Evolutionary conservation across 1,140 invertebrate species (phyloP).

Genomic region (Teleopsis dalmanni): DNA sequence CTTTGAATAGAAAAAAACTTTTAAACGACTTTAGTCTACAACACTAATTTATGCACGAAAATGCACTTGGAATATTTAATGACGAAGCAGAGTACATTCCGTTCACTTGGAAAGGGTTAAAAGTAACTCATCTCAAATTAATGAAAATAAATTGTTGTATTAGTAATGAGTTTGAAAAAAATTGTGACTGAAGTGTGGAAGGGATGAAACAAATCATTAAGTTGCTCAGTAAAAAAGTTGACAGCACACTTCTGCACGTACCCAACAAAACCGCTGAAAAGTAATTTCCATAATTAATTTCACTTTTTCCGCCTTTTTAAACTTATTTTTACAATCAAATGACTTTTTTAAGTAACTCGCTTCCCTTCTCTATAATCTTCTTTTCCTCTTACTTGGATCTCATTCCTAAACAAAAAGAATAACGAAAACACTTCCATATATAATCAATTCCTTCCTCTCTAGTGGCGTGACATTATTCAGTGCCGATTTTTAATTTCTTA

Average conservation of each 20-base stretch:
- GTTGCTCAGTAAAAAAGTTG: conserved; percentile 2
- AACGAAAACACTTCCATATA: too few relatives aligned
- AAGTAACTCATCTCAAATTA: conserved; percentile 32
- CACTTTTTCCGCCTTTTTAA: conserved; percentile 22
- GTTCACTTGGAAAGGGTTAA: conserved; percentile 7
- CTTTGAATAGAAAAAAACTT: too few relatives aligned
- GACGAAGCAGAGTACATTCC: conserved; percentile 14
- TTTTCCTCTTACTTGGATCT: too few relatives aligned
- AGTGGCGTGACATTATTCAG: too few relatives aligned
- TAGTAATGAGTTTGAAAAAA: neutral
- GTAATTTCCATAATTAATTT: conserved; percentile 45
- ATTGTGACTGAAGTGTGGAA: neutral
- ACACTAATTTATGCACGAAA: neutral
- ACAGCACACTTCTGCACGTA: too few relatives aligned
- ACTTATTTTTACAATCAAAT: conserved; percentile 25
- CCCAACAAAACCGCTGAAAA: conserved; percentile 20
- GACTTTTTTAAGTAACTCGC: too few relatives aligned
- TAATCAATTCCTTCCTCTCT: too few relatives aligned
- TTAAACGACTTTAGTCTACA: too few relatives aligned
- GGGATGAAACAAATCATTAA: conserved; percentile 2
- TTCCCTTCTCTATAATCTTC: too few relatives aligned
- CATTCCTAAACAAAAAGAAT: too few relatives aligned
- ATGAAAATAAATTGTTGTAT: conserved; percentile 44
- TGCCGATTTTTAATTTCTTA: too few relatives aligned
- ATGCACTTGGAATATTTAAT: conserved; percentile 4